phyloP scores from a whole-genome alignment of 2,113 vertebrate genomes.

The Bettongia penicillata region DNA sequence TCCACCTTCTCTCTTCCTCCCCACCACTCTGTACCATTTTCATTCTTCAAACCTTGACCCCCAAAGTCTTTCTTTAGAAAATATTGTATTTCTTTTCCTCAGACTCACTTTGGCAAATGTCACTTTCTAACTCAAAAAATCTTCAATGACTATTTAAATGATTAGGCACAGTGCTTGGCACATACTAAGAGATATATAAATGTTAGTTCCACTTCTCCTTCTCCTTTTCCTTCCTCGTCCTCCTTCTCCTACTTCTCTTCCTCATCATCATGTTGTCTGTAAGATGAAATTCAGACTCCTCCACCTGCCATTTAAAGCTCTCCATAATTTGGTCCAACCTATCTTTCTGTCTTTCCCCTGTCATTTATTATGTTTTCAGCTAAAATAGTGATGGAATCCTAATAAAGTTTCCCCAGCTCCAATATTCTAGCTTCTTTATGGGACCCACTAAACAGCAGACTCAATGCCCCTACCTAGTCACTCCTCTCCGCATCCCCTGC shows the following conservation, averaged over 20 bases:
- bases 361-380: not conserved
- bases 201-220: not conserved
- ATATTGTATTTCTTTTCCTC: not conserved
- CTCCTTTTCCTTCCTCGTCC: not conserved
- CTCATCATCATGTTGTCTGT: not conserved
- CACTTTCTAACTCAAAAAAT: not conserved
- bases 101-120: not conserved
- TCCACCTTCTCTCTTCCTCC: conserved; percentile 18
- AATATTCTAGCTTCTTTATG: too few species aligned
- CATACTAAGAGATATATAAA: not conserved
- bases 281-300: not conserved
- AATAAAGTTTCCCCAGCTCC: too few species aligned
- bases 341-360: not conserved
- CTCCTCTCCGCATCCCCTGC: too few species aligned
- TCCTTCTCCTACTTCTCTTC: not conserved
- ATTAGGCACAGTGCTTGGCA: not conserved
- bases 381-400: not conserved
- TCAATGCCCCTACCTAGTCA: too few species aligned
- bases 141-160: not conserved
- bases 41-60: not conserved
- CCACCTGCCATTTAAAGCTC: not conserved
- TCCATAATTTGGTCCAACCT: not conserved
- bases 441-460: too few species aligned
- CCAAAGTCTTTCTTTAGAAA: not conserved
- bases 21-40: not conserved